Base-by-base conservation (phyloP, 2,113 vertebrate genomes). In the Hippocampus abdominalis region DNA sequence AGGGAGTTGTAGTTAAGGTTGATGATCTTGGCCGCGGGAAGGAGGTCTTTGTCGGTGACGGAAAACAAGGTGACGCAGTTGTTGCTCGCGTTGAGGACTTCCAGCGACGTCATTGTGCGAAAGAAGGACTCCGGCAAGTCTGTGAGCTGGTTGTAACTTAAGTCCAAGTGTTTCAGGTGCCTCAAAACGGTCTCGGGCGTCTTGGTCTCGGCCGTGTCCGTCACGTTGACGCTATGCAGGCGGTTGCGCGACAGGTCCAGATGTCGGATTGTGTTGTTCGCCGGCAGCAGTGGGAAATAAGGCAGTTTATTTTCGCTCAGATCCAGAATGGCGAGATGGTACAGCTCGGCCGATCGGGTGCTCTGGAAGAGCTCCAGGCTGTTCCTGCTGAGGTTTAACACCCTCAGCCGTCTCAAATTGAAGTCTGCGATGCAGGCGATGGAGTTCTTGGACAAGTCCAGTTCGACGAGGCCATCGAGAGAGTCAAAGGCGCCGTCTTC, bases 341-440 rank as follows among this genome's bases (percentile, higher is more conserved):
- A 96, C 15, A 79, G 72, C 0, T 86, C 71, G 0, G 85, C 65
- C 0, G 91, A 90, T 0, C 77, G 78, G 0, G 76, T 21, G 0
- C 90, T 94, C 44, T 94, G 93, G 79, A 99, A 99, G 36, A 84
- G 84, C 79, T 95, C 95, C 3, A 99, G 82, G 82, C 96, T 98
- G 81, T 99, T 99, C 72, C 92, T 94, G 85, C 95, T 98, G 23
- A 98, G 92, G 79, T 98, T 97, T 0, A 99, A 90, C 60, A 91
- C 79, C 51, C 77, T 86, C 59, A 99, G 81, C 49, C 93, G 92
- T 25, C 46, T 89, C 16, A 99, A 94, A 70, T 95, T 95, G 73
- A 98, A 99, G 87, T 95, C 92, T 0, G 92, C 92, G 82, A 99
- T 95, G 88, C 97, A 99, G 3, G 93, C 93, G 83, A 99, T 95